Evolutionary conservation across 2,888 invertebrate genomes (phyloP).

Genomic region (Troglohyphantes excavatus): DNA sequence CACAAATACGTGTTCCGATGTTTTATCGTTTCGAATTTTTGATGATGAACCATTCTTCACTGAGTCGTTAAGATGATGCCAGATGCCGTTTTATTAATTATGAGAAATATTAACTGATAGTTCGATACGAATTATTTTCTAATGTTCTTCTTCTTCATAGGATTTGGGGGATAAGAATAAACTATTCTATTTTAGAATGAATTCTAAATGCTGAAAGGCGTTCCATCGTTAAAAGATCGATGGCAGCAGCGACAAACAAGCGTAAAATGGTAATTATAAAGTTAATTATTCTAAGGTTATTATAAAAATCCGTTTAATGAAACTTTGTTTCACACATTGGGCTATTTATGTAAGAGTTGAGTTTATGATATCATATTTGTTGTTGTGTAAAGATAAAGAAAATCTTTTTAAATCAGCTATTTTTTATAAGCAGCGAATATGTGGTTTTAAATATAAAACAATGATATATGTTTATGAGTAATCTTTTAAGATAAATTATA

Average conservation of each 20-base stretch:
- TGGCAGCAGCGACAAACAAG: background rate
- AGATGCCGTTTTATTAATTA: constrained; percentile 48
- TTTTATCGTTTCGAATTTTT: constrained; percentile 37
- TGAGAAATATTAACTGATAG: constrained; percentile 43
- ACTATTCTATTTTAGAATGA: background rate
- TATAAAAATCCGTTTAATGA: background rate
- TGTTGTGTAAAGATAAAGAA: too few relatives aligned
- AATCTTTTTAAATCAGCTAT: too few relatives aligned
- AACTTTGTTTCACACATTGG: background rate
- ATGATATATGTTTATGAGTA: too few relatives aligned
- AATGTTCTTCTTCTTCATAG: constrained; percentile 9
- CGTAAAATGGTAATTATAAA: background rate
- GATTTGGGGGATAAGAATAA: background rate
- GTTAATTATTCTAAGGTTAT: background rate
- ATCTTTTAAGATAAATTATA: too few relatives aligned
- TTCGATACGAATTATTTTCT: background rate
- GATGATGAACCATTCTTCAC: constrained; percentile 21
- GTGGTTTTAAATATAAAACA: too few relatives aligned
- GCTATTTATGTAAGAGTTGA: background rate
- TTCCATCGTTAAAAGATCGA: background rate
- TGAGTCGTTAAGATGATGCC: constrained; percentile 34
- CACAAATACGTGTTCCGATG: constrained; percentile 29
- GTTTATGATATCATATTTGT: background rate
- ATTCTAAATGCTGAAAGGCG: background rate
- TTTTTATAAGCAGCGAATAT: too few relatives aligned